A percentile compares a stretch with the other conserved stretches of the same genome.
These are phyloP conservation scores for Ciconia stormi DNA, from an alignment of 2,113 vertebrate species.

Conservation along the genomic window DNA sequence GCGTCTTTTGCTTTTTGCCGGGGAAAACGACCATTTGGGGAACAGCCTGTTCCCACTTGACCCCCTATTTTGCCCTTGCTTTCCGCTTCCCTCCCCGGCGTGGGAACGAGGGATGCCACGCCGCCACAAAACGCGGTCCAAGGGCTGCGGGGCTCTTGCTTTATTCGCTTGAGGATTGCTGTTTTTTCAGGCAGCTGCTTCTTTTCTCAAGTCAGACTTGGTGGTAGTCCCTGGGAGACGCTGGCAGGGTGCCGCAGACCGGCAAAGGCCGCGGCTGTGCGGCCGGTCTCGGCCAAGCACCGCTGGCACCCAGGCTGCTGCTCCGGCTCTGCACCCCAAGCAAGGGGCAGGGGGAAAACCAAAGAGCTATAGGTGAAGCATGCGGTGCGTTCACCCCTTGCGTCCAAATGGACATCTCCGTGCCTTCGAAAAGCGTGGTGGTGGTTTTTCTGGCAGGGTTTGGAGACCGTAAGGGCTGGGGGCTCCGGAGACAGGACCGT, in stretches of 20 bases:
- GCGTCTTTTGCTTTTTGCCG: background rate
- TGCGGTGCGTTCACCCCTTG: fast-evolving
- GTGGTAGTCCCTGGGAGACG: no score
- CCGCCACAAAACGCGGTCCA: fast-evolving
- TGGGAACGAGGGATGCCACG: background rate
- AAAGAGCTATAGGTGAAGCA: background rate
- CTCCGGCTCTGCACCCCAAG: background rate
- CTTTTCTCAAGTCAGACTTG: background rate
- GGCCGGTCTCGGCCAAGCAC: fast-evolving
- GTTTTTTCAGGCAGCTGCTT: background rate
- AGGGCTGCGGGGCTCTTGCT: background rate
- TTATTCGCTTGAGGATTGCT: background rate
- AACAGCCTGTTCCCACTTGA: no score
- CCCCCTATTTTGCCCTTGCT: fast-evolving
- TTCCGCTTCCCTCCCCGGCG: background rate
- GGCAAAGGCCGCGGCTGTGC: background rate
- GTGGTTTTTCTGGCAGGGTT: background rate
- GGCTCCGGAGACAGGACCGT: fast-evolving
- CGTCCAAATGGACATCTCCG: fast-evolving
- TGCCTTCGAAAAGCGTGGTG: fast-evolving
- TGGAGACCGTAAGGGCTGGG: background rate
- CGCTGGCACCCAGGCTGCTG: background rate
- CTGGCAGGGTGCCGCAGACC: background rate
- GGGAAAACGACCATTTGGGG: background rate
- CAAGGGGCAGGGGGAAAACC: background rate